Evolutionary conservation across 2,113 vertebrate genomes (phyloP).

Genomic region (Pygoscelis antarcticus): DNA sequence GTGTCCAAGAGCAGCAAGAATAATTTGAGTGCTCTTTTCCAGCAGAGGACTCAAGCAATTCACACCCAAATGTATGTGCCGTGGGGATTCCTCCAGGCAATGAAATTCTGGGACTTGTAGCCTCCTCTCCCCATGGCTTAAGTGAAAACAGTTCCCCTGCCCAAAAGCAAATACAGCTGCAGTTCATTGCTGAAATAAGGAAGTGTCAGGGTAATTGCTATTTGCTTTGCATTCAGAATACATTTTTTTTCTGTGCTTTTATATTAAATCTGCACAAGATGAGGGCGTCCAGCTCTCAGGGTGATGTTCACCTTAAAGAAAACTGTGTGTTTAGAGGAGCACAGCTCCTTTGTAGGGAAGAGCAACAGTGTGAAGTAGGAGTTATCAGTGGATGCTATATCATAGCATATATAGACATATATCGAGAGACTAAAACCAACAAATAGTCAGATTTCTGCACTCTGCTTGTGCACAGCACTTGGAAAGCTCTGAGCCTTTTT

Average conservation of each 20-base stretch:
- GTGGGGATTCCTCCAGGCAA: background rate
- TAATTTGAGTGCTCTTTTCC: background rate
- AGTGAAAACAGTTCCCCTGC: background rate
- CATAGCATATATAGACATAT: background rate
- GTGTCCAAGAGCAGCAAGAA: background rate
- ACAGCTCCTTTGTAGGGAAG: background rate
- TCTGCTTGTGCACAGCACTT: background rate
- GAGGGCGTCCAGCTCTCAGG: background rate
- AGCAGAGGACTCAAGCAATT: background rate
- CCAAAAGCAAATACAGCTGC: conserved; percentile 26
- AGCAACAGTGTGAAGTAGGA: background rate
- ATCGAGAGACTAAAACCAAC: background rate
- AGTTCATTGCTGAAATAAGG: background rate
- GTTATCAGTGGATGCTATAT: background rate
- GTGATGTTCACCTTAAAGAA: background rate
- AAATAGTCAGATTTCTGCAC: background rate
- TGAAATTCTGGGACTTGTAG: background rate
- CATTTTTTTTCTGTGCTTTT: background rate
- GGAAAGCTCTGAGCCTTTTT: background rate
- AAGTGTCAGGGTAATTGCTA: background rate
- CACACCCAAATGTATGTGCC: background rate
- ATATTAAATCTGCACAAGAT: background rate
- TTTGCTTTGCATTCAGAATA: background rate
- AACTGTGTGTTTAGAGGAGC: background rate
- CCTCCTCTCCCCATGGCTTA: background rate